Evolutionary conservation across 2,113 vertebrate species (phyloP).

Genomic region (Leucosticte australis): DNA sequence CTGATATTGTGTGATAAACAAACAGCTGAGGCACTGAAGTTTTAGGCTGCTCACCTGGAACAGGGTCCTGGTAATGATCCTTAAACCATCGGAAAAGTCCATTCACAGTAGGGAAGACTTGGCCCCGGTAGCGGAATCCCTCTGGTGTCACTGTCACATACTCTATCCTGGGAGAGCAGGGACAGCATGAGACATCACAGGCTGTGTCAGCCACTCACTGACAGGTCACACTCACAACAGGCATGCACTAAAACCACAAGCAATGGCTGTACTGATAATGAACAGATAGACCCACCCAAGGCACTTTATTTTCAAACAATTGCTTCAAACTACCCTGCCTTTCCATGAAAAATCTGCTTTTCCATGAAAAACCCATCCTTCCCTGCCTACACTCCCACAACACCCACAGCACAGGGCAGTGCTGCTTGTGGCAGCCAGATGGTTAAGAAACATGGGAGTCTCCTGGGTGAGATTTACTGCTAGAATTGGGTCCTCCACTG

Average conservation of each 20-base stretch:
- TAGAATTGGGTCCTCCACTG: not conserved
- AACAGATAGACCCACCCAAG: not conserved
- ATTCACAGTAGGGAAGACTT: constrained; percentile 92
- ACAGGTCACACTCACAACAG: not conserved
- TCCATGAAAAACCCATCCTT: not conserved
- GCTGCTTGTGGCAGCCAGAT: not conserved
- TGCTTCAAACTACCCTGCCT: not conserved
- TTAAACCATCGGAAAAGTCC: constrained; percentile 98
- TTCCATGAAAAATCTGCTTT: not conserved
- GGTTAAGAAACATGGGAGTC: not conserved
- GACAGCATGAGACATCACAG: not conserved
- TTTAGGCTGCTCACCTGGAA: constrained; percentile 80
- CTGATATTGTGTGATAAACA: not conserved
- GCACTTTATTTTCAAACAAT: not conserved
- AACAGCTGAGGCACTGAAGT: not conserved
- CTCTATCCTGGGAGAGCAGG: constrained; percentile 80
- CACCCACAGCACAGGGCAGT: not conserved
- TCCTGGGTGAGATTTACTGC: not conserved
- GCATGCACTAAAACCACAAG: not conserved
- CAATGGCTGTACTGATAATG: accelerated
- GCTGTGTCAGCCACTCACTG: not conserved
- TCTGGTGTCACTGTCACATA: constrained; percentile 96
- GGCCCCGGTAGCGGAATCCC: constrained; percentile 96
- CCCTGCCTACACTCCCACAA: not conserved
- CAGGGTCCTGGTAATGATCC: constrained; percentile 97